Conservation (phyloP, 2,797 vertebrate genomes). For the Hybognathus amarus region DNA sequence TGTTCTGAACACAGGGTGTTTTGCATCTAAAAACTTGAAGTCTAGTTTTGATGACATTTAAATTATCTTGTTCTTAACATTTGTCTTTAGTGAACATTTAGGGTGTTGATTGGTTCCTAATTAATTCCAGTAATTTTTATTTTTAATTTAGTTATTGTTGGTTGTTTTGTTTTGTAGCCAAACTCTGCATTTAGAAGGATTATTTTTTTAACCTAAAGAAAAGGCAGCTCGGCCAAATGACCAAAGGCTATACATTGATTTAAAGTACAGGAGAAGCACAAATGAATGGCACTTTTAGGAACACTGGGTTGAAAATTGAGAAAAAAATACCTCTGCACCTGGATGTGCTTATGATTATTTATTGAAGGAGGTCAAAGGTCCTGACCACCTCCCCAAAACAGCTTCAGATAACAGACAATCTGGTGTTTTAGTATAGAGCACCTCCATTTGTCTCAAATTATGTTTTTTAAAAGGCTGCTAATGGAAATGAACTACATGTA, state of each 20-base stretch:
- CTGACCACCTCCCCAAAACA: conserved; percentile 6
- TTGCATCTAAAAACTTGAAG: conserved; percentile 38
- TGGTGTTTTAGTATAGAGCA: no score
- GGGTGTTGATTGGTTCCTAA: neutral
- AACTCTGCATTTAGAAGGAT: no score
- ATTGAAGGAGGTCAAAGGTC: conserved; percentile 39
- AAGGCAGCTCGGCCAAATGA: neutral
- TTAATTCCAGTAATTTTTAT: neutral
- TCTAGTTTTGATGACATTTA: neutral
- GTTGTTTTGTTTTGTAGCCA: no score
- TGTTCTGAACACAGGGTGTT: conserved; percentile 54
- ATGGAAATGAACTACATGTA: neutral
- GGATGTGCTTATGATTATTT: conserved; percentile 49
- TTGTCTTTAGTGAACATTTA: neutral
- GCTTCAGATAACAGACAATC: neutral
- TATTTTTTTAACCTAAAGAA: no score
- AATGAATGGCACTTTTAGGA: conserved; percentile 19
- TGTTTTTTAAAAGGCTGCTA: neutral
- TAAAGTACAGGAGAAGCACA: neutral
- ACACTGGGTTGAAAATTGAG: neutral
- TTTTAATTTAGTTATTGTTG: no score
- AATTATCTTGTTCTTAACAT: no score
- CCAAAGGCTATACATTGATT: conserved; percentile 22
- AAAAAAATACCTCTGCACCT: conserved; percentile 40
- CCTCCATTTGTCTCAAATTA: neutral